Evolutionary conservation across 2,113 vertebrate species (phyloP).

Genomic region (Thermophis baileyi): DNA sequence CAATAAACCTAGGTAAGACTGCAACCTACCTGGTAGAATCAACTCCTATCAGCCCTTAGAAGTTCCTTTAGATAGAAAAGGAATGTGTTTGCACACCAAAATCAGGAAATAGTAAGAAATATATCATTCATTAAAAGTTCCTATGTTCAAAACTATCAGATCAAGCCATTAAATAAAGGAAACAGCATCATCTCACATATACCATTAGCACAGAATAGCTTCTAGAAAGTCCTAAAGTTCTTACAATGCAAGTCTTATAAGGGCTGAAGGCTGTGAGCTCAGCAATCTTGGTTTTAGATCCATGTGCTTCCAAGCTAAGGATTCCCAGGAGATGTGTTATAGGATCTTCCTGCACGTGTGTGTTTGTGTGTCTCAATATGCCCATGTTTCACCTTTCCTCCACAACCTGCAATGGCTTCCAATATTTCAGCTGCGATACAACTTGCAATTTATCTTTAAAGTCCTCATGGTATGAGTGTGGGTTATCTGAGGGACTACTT

Average conservation of each 20-base stretch:
- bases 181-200: neutral
- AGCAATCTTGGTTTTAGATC: neutral
- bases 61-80: neutral
- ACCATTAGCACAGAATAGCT: neutral
- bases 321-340: neutral
- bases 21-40: neutral
- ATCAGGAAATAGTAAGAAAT: neutral
- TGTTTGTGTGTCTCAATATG: neutral
- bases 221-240: neutral
- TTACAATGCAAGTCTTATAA: neutral
- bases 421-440: neutral
- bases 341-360: neutral
- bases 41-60: neutral
- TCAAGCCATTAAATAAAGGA: neutral
- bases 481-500: neutral
- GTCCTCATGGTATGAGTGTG: neutral
- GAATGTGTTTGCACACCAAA: neutral
- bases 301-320: neutral
- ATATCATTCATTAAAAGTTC: neutral
- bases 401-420: neutral
- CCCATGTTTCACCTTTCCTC: neutral
- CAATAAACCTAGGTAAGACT: conserved; percentile 34
- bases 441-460: neutral
- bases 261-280: neutral
- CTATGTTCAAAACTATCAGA: neutral